Conservation (phyloP, 2,113 vertebrate genomes). For the Pipra filicauda region DNA sequence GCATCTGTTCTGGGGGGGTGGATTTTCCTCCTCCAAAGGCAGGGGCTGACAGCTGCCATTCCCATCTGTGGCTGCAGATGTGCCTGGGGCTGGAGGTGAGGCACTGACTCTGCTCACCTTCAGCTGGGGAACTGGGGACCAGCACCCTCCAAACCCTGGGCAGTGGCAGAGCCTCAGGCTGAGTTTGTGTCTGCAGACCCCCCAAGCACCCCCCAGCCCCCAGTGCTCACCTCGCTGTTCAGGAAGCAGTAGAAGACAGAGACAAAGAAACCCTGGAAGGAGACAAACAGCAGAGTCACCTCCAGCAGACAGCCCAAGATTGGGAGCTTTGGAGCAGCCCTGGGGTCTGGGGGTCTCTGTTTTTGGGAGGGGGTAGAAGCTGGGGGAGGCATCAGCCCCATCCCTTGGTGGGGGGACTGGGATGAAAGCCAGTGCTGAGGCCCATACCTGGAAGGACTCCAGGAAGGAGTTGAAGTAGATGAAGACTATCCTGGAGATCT, state of each 20-base stretch:
- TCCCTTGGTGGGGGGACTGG: neutral
- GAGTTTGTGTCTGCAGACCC: neutral
- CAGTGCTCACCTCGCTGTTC: slow-evolving; percentile 87
- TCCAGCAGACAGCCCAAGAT: neutral
- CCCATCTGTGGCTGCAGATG: neutral
- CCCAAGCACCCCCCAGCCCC: neutral
- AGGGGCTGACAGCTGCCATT: neutral
- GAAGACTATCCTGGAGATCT: slow-evolving; percentile 93
- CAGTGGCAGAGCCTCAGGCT: accelerated
- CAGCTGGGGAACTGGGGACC: neutral
- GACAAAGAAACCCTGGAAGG: slow-evolving; percentile 88
- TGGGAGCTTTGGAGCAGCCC: neutral
- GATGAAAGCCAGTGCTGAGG: neutral
- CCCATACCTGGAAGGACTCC: slow-evolving; percentile 93
- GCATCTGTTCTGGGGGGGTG: neutral
- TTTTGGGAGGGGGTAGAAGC: neutral
- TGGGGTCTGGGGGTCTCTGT: neutral
- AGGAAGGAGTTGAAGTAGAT: slow-evolving; percentile 98
- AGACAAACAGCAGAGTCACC: neutral
- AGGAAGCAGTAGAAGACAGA: slow-evolving; percentile 93
- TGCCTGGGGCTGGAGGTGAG: neutral
- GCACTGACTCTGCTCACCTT: neutral
- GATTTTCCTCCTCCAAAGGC: neutral
- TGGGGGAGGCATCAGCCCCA: neutral
- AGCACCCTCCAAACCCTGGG: neutral